phyloP scores from a whole-genome alignment of 2,113 vertebrate genomes.

The Heterotis niloticus region DNA sequence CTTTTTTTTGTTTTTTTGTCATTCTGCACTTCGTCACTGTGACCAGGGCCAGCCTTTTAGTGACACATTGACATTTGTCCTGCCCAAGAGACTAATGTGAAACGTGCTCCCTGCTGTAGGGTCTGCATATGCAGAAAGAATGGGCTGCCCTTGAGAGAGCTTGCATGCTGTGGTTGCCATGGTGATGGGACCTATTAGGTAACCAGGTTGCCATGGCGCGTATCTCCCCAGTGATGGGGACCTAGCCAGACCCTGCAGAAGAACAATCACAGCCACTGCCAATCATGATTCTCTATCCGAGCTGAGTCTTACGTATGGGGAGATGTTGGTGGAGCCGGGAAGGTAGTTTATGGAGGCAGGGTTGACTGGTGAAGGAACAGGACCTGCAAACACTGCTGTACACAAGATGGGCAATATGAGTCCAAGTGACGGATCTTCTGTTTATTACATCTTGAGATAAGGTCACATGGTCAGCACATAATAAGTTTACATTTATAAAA shows the following conservation, averaged over 20 bases:
- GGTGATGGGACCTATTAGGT: slow-evolving; percentile 62
- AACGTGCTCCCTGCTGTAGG: slow-evolving; percentile 24
- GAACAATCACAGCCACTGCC: slow-evolving; percentile 25
- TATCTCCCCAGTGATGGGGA: slow-evolving; percentile 62
- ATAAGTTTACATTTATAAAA: no score
- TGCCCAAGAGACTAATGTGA: background rate
- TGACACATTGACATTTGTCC: slow-evolving; percentile 66
- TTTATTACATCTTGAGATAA: no score
- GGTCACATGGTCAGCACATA: no score
- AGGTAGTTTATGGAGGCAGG: background rate
- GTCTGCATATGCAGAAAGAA: slow-evolving; percentile 49
- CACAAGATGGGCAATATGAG: background rate
- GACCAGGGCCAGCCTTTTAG: slow-evolving; percentile 66
- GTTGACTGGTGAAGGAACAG: no score
- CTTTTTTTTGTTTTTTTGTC: background rate
- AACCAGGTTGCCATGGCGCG: slow-evolving; percentile 71
- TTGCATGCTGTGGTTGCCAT: slow-evolving; percentile 66
- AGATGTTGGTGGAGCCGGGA: background rate
- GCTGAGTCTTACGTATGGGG: slow-evolving; percentile 19
- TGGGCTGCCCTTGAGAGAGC: slow-evolving; percentile 64
- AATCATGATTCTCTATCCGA: slow-evolving; percentile 17
- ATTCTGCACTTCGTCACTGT: background rate
- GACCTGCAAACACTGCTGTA: background rate
- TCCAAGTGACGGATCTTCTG: background rate
- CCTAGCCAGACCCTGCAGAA: slow-evolving; percentile 62